These are phyloP conservation scores for Trachelus tabidus DNA, from an alignment of 2,888 invertebrate genomes.

Conservation along the genomic window DNA sequence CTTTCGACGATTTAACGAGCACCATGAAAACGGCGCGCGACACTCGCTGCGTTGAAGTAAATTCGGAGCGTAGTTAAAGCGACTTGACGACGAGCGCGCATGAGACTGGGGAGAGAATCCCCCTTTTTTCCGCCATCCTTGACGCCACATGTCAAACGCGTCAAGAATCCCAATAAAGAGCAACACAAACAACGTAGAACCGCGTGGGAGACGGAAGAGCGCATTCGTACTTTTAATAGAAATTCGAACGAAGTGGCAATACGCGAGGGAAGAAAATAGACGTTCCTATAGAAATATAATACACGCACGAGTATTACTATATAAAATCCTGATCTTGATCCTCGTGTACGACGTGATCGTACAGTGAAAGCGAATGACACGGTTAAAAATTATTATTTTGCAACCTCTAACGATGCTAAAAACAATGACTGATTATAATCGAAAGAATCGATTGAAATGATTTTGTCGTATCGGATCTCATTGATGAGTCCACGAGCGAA, in stretches of 20 bases:
- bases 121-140: neutral
- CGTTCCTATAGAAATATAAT: neutral
- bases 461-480: neutral
- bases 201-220: neutral
- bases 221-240: neutral
- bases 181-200: neutral
- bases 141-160: slow-evolving; percentile 14
- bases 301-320: slow-evolving; percentile 15
- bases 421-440: neutral
- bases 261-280: neutral
- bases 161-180: neutral
- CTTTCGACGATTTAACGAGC: slow-evolving; percentile 7
- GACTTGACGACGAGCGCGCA: neutral
- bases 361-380: neutral
- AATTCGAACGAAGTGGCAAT: neutral
- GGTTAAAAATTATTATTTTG: neutral
- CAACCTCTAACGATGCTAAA: neutral
- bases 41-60: slow-evolving; percentile 11
- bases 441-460: neutral
- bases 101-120: neutral
- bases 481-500: neutral
- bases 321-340: neutral
- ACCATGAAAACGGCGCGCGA: slow-evolving; percentile 6
- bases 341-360: neutral
- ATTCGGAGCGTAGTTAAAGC: slow-evolving; percentile 14